Conservation (phyloP, 2,797 vertebrate species). For the Tenualosa ilisha region DNA sequence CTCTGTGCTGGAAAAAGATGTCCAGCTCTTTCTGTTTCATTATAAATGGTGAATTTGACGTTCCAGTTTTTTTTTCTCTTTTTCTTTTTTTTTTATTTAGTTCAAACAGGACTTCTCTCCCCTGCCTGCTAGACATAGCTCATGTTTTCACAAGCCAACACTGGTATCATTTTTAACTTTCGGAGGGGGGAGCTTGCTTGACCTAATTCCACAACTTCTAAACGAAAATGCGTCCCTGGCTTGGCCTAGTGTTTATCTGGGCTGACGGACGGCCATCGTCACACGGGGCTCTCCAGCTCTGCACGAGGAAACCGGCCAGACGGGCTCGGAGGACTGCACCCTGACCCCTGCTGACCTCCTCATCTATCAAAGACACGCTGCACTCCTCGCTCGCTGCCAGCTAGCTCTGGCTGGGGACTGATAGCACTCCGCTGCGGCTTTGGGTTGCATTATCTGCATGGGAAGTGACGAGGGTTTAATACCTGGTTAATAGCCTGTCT, state of each 20-base stretch:
- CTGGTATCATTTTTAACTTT: constrained; percentile 47
- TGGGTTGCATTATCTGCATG: constrained; percentile 74
- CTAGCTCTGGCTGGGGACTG: constrained; percentile 61
- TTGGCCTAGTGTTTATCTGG: constrained; percentile 71
- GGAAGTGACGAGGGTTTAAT: constrained; percentile 69
- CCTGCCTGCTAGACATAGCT: constrained; percentile 41
- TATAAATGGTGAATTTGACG: constrained; percentile 43
- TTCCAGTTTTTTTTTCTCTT: constrained; percentile 28
- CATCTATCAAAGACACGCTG: constrained; percentile 71
- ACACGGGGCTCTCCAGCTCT: constrained; percentile 64
- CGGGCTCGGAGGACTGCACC: constrained; percentile 66
- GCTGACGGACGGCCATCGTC: constrained; percentile 58
- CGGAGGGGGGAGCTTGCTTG: constrained; percentile 51
- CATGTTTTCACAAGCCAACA: constrained; percentile 66
- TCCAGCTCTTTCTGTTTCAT: constrained; percentile 34
- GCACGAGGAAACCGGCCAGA: constrained; percentile 78
- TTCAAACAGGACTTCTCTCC: constrained; percentile 38
- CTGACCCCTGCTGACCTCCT: constrained; percentile 72
- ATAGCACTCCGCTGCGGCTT: constrained; percentile 64
- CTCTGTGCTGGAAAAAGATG: constrained; percentile 38
- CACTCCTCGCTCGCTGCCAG: constrained; percentile 49
- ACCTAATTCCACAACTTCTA: constrained; percentile 65
- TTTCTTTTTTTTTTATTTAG: background rate
- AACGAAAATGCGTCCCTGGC: constrained; percentile 67
- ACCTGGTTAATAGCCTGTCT: constrained; percentile 77